Conservation (phyloP, 1,140 invertebrate genomes). For the Anastrepha ludens region DNA sequence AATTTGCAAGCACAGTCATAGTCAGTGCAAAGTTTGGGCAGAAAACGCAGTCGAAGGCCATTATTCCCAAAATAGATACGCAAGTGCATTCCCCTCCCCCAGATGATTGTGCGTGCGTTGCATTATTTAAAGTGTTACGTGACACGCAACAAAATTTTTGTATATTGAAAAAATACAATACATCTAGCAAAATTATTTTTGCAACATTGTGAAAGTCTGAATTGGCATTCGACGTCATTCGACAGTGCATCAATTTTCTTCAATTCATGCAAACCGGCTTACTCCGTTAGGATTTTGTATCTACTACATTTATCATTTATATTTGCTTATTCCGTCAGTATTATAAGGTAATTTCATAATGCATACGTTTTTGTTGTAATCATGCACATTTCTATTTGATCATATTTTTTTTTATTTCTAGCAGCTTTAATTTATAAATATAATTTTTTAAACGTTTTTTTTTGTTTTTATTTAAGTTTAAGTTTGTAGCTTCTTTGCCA, state of each 20-base stretch:
- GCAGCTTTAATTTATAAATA: too few species aligned
- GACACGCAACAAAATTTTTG: not conserved
- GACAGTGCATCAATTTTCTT: not conserved
- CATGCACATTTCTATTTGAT: not conserved
- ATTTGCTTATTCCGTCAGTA: constrained; percentile 1
- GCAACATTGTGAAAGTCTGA: not conserved
- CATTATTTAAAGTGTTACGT: not conserved
- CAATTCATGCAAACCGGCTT: not conserved
- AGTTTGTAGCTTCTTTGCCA: too few species aligned
- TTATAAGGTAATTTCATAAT: constrained; percentile 29
- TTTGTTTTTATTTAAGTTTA: too few species aligned
- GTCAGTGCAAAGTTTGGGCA: not conserved
- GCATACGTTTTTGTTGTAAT: not conserved
- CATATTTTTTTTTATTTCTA: too few species aligned
- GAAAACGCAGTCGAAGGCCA: not conserved
- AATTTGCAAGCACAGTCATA: not conserved
- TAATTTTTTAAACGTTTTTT: too few species aligned
- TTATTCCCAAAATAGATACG: constrained; percentile 4
- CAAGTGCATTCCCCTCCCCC: not conserved
- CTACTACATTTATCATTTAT: constrained; percentile 1
- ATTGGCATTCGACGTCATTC: not conserved
- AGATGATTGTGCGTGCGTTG: not conserved
- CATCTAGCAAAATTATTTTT: not conserved
- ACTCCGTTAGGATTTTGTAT: not conserved
- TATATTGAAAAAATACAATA: not conserved